A percentile compares a stretch with the other conserved stretches of the same genome.
Conservation (phyloP, 2,888 invertebrate genomes). For the Aleiodes testaceus region DNA sequence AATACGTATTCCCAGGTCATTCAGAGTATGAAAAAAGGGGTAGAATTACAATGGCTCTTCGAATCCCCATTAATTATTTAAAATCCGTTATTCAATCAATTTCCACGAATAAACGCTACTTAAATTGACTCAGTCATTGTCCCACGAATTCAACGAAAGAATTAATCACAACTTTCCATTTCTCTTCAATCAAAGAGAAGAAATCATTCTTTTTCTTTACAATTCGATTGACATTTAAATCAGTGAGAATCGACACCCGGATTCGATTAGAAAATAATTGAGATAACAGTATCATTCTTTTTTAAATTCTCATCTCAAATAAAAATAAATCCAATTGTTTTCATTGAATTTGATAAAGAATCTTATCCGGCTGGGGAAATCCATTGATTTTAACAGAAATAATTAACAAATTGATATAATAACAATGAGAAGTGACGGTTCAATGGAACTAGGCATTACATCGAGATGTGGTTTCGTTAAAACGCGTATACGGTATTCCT, state of each 20-base stretch:
- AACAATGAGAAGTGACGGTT: too few species aligned
- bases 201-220: neutral
- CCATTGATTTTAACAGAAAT: slow-evolving; percentile 2
- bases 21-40: neutral
- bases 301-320: too few species aligned
- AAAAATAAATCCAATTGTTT: slow-evolving; percentile 26
- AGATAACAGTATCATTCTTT: too few species aligned
- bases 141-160: neutral
- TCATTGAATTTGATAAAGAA: slow-evolving; percentile 25
- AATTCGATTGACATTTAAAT: slow-evolving; percentile 19
- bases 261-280: neutral
- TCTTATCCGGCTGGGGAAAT: slow-evolving; percentile 24
- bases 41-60: slow-evolving; percentile 12
- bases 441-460: slow-evolving; percentile 1
- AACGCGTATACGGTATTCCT: slow-evolving; percentile 24
- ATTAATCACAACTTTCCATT: too few species aligned
- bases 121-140: neutral
- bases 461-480: slow-evolving; percentile 11
- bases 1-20: slow-evolving; percentile 8
- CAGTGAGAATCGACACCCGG: neutral
- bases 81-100: slow-evolving; percentile 9
- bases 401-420: too few species aligned
- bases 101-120: neutral
- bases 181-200: too few species aligned
- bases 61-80: neutral